Evolutionary conservation across 2,888 invertebrate genomes (phyloP), one percentile per base, ranked within the genome.

Genomic region (Synergus gifuensis): DNA sequence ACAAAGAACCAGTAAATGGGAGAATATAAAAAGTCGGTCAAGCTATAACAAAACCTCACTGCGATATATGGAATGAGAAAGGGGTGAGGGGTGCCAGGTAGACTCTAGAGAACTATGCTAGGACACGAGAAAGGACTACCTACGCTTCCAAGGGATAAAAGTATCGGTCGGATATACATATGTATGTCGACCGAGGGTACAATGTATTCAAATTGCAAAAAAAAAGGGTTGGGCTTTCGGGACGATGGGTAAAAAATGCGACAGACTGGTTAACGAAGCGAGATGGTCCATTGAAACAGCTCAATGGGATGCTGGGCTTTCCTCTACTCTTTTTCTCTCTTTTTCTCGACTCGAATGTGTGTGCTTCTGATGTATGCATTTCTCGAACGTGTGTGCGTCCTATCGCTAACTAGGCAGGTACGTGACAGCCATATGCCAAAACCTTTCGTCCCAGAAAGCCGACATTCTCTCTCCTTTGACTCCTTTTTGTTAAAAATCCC

Each of bases 261-360:
- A 92, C 92, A 92, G 92, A 91, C 92, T 92, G 92, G 91, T 92
- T 92, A 92, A 92, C 92, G 92, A 92, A 92, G 91, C 91, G 91
- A 88, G 91, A 90, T 91, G 91, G 91, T 91, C 91, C 92, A 92
- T 92, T 92, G 89, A 92, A 88, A 85, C 83, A 82, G 83, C 84
- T 91, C 87, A 92, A 92, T 91, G 87, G 91, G 91, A 91, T 91
- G 91, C 91, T 92, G 91, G 90, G 86, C 85, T 79, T 81, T 85
- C 82, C 83, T 80, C 83, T 80, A 84, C 85, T 79, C 81, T 83
- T 84, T 84, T 83, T 78, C 78, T 80, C 79, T 77, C 82, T n/a
- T 84, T 84, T 83, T 78, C 77, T 80, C 79, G 66, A 49, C 79
- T 76, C 82, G 84, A 81, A 83, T 83, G 83, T 84, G 84, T 84